Conservation (phyloP, 2,113 vertebrate genomes). For the Cyphomyrus plagiostoma region DNA sequence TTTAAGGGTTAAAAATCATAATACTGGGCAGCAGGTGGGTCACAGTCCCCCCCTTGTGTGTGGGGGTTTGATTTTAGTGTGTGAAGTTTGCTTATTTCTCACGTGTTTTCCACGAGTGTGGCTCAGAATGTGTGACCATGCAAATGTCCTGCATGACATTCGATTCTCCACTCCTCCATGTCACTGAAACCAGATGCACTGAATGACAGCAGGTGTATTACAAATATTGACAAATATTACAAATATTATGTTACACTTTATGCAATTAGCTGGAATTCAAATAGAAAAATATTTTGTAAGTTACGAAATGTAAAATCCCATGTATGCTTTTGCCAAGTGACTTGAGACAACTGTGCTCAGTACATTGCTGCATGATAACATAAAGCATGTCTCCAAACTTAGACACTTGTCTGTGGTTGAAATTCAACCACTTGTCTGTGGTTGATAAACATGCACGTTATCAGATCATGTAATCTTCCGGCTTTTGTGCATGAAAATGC, state of each 20-base stretch:
- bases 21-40: neutral
- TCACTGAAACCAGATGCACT: neutral
- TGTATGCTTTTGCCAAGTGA: neutral
- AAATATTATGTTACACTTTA: neutral
- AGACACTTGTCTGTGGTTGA: neutral
- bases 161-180: neutral
- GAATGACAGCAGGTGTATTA: neutral
- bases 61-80: neutral
- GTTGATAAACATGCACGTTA: neutral
- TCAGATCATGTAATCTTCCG: neutral
- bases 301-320: neutral
- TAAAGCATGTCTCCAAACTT: neutral
- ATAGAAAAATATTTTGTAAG: neutral
- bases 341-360: neutral
- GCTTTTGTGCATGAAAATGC: neutral
- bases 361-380: neutral
- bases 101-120: too few species aligned
- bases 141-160: neutral
- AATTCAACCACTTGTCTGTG: neutral
- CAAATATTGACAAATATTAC: neutral
- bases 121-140: neutral
- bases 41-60: neutral
- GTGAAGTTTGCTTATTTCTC: neutral
- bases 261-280: neutral
- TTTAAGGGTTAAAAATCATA: neutral